These are phyloP conservation scores for Pandemis heparana DNA, from an alignment of 2,888 invertebrate species.

Conservation along the genomic window DNA sequence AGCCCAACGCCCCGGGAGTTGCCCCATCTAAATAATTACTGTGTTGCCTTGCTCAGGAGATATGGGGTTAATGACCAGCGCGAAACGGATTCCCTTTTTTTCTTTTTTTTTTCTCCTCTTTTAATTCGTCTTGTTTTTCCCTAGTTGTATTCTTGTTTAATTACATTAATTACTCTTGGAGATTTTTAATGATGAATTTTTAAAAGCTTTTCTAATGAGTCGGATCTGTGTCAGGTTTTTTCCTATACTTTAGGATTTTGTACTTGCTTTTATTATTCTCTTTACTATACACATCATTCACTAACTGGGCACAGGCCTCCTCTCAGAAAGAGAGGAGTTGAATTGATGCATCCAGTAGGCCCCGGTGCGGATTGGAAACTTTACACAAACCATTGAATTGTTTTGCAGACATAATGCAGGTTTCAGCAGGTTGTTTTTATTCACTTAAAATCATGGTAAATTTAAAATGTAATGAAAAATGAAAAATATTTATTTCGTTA, in stretches of 20 bases:
- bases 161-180: constrained; percentile 38
- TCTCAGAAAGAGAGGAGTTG: no score
- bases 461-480: no score
- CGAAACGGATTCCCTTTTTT: constrained; percentile 46
- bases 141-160: constrained; percentile 38
- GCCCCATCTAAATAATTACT: constrained; percentile 55
- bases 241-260: neutral
- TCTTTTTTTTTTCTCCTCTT: constrained; percentile 45
- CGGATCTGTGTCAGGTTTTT: constrained; percentile 23
- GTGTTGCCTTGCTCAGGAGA: constrained; percentile 51
- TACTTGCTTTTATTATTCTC: neutral
- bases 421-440: no score
- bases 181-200: constrained; percentile 37
- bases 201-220: constrained; percentile 38
- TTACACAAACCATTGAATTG: no score
- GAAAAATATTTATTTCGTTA: no score
- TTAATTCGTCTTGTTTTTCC: constrained; percentile 49
- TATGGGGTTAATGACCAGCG: constrained; percentile 60
- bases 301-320: no score
- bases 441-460: no score
- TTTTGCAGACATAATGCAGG: no score
- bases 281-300: no score
- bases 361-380: no score
- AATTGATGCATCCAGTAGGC: no score
- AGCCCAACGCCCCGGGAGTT: constrained; percentile 17